Conservation (phyloP, 2,888 invertebrate genomes). For the Amphipyra berbera region DNA sequence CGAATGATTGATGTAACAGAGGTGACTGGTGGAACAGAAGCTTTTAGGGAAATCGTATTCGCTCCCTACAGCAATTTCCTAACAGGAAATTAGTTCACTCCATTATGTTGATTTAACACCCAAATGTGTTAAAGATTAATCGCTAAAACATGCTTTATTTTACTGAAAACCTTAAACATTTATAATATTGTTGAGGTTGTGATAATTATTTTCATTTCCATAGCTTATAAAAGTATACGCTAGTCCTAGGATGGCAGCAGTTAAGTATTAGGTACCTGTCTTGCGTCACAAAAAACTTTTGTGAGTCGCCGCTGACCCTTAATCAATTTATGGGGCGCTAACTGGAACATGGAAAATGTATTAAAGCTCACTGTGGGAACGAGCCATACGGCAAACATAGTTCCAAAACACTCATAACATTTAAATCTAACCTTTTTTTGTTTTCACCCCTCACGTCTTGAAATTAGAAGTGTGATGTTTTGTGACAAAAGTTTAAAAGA, state of each 20-base stretch:
- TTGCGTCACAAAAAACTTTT: slow-evolving; percentile 82
- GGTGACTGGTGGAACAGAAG: slow-evolving; percentile 73
- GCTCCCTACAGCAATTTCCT: slow-evolving; percentile 83
- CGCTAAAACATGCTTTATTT: slow-evolving; percentile 21
- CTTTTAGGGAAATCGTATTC: slow-evolving; percentile 80
- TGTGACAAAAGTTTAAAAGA: slow-evolving; percentile 34
- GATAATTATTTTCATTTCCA: slow-evolving; percentile 29
- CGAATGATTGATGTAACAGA: slow-evolving; percentile 72
- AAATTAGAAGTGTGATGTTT: slow-evolving; percentile 30
- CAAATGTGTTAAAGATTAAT: slow-evolving; percentile 46
- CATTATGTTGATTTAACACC: slow-evolving; percentile 62
- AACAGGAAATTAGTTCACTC: slow-evolving; percentile 83
- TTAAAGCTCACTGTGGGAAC: slow-evolving; percentile 88
- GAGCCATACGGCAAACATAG: slow-evolving; percentile 77
- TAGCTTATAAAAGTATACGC: slow-evolving; percentile 53
- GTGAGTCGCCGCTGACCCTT: slow-evolving; percentile 84
- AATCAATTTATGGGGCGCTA: slow-evolving; percentile 90
- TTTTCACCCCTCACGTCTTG: slow-evolving; percentile 38
- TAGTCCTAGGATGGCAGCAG: slow-evolving; percentile 65
- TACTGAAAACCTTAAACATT: slow-evolving; percentile 15
- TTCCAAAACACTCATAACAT: slow-evolving; percentile 71
- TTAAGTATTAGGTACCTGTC: slow-evolving; percentile 75
- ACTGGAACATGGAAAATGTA: slow-evolving; percentile 90
- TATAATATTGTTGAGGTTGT: slow-evolving; percentile 16
- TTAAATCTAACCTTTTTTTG: slow-evolving; percentile 60